Base-by-base conservation (phyloP, 2,113 vertebrate genomes). In the Scomber colias region DNA sequence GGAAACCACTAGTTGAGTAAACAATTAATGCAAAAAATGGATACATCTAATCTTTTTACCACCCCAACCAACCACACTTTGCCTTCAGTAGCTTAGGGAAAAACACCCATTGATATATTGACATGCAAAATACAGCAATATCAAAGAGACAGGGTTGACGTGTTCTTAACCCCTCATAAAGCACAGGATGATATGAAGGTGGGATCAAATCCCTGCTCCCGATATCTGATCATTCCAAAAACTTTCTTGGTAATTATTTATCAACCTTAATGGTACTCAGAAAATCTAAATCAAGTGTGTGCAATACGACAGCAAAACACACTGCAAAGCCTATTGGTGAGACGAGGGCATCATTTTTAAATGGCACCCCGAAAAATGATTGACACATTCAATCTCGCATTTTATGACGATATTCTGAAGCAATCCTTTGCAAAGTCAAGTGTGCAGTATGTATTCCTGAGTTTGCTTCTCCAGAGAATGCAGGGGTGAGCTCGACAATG, bases 371-470 rank as follows among this genome's bases (percentile, higher is more conserved):
- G 60, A 73, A 45, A 59, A 80, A 81, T 46, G 17, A 74, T 16
- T 2, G 55, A 82, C 51, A 67, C 27, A 40, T 87, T 65, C 31
- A 71, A 76, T 69, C 68, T 79, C 78, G 57, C 11, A 65, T 69
- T 81, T 81, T n/a, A 48, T 73, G 77, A 71, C 17, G 0, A 81
- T 62, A 81, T 85, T 84, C 60, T 61, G 83, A 90, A 87, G 82
- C 85, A 86, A 91, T 77, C 81, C 73, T 78, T 90, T 80, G 82
- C 79, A 82, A 81, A 88, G 76, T 85, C 49, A 80, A 86, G 79
- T 93, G 88, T 87, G 88, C 90, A 69, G 86, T 87, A 91, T 92
- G 80, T 89, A 93, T 94, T 93, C 94, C 93, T 94, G 94, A 94
- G 92, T 93, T 93, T 90, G 86, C 85, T 87, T 89, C 79, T 90